phyloP scores from a whole-genome alignment of 2,888 invertebrate genomes.

The Deladenus siricidicola region DNA sequence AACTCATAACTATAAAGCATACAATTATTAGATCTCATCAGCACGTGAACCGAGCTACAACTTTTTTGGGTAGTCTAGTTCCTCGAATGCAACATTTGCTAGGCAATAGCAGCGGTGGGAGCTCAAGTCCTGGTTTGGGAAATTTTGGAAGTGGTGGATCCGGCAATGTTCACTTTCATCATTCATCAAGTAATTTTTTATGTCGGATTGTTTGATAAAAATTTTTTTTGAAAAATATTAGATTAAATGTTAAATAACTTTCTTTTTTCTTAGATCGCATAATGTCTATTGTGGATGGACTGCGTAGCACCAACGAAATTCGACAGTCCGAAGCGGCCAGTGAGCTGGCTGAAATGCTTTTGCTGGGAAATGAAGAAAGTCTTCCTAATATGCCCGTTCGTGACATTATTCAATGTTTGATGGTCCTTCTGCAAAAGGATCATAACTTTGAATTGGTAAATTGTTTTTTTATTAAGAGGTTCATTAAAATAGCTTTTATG shows the following conservation, averaged over 20 bases:
- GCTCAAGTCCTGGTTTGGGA: neutral
- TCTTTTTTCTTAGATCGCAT: conserved; percentile 33
- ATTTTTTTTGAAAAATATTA: neutral
- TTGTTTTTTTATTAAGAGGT: neutral
- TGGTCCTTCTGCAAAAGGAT: conserved; percentile 83
- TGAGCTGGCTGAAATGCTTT: conserved; percentile 41
- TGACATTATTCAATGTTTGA: conserved; percentile 89
- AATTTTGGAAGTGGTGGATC: neutral
- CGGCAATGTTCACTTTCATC: conserved; percentile 11
- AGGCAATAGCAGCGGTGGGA: conserved; percentile 14
- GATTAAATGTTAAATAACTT: neutral
- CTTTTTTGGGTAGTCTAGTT: conserved; percentile 37
- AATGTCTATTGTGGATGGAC: conserved; percentile 36
- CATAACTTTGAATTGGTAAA: conserved; percentile 92
- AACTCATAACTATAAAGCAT: too few relatives aligned
- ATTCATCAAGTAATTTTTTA: conserved; percentile 17
- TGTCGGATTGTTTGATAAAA: neutral
- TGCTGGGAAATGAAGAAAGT: conserved; percentile 45
- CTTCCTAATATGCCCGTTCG: conserved; percentile 70
- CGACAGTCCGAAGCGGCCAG: conserved; percentile 42
- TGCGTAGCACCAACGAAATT: conserved; percentile 39
- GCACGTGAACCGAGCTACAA: conserved; percentile 32
- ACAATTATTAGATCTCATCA: conserved; percentile 23
- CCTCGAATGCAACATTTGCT: conserved; percentile 45
- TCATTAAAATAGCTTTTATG: neutral